Evolutionary conservation across 2,797 vertebrate species (phyloP).

Genomic region (Menidia menidia): DNA sequence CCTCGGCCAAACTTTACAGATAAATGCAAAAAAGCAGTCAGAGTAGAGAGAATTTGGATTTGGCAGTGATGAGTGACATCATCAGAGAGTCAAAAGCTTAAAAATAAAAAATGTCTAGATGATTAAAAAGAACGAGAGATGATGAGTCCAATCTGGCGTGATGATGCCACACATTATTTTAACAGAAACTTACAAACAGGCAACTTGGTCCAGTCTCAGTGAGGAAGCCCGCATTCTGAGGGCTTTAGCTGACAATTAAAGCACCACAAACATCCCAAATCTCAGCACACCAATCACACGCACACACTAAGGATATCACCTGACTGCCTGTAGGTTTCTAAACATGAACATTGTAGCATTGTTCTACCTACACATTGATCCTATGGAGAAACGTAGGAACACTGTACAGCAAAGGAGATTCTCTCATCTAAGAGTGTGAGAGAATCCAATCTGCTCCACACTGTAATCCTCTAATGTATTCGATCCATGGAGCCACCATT

Average conservation of each 20-base stretch:
- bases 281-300: conserved; percentile 69
- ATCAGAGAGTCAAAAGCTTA: conserved; percentile 34
- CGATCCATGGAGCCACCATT: conserved; percentile 78
- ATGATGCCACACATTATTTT: conserved; percentile 68
- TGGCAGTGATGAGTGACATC: conserved; percentile 58
- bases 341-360: conserved; percentile 25
- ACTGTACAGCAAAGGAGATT: conserved; percentile 69
- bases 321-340: conserved; percentile 29
- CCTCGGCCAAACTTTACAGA: conserved; percentile 52
- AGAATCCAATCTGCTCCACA: conserved; percentile 69
- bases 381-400: conserved; percentile 25
- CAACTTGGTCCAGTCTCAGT: conserved; percentile 74
- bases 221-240: conserved; percentile 71
- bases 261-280: conserved; percentile 69
- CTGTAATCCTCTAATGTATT: conserved; percentile 40
- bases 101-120: conserved; percentile 12
- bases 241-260: conserved; percentile 75
- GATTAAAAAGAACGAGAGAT: conserved; percentile 29
- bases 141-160: conserved; percentile 50
- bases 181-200: conserved; percentile 77
- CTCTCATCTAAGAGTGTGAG: conserved; percentile 40
- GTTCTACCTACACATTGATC: conserved; percentile 33
- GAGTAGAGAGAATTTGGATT: conserved; percentile 35
- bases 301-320: conserved; percentile 42
- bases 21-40: conserved; percentile 62